Base-by-base conservation (phyloP, 1,140 invertebrate species). In the Drosophila saltans region DNA sequence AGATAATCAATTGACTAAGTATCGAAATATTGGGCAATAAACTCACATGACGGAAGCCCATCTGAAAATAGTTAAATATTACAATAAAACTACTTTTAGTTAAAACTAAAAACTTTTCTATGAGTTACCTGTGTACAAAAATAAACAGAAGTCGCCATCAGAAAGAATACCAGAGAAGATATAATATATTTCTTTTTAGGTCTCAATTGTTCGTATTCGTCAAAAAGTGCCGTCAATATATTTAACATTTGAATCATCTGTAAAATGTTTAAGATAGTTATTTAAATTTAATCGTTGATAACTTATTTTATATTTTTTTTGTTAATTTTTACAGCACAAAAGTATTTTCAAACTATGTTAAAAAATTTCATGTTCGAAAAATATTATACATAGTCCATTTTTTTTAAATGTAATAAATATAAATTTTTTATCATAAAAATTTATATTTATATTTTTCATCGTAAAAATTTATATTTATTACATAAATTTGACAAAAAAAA, bases 1-100 rank as follows among this genome's bases (percentile, higher is more conserved):
- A 96, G 33, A 96, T 95, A n/a, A 95, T 92, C 8, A 97, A 94
- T 3, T 97, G 94, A 11, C 95, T 95, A 89, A 94, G 94, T 82
- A 94, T 95, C 21, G 96, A 97, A 9, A 97, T 95, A 88, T 98
- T 78, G 8, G 88, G 77, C 3, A 91, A 36, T 8, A 77, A 57
- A 36, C 78, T 75, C 2, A 90, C 45, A 40, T 91, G 90, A 1
- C 64, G 69, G 5, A 92, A 90, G 30, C 91, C 91, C 67, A 80
- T 55, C 91, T 92, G 45, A 9, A 24, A 26, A 4, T 39, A 0
- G 16, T 1, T 30, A 8, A 45, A 59, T 24, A 24, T 57, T 3
- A 30, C 3, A 3, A 30, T 30, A 30, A 30, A 2, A 30, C 28
- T 30, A 30, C 3, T 30, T 30, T 30, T 30, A 2, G 1, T 30